Conservation (phyloP, 2,888 invertebrate genomes). For the Arrhopalites spinosus region DNA sequence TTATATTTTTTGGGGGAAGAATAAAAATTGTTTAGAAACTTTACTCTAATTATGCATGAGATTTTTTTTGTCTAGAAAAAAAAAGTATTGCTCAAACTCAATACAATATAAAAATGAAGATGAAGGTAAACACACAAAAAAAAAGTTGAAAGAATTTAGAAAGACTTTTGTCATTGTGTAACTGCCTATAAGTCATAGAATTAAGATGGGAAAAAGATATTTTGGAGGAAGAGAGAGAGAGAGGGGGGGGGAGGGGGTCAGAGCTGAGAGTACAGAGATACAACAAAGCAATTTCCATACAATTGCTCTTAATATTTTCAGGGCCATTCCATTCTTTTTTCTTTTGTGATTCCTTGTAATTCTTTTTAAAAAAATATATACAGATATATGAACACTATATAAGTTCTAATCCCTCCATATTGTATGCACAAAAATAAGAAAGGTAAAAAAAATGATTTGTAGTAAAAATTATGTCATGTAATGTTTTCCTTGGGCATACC, state of each 20-base stretch:
- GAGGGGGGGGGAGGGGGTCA: neutral
- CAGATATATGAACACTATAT: no score
- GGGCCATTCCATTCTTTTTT: neutral
- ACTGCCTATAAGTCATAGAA: neutral
- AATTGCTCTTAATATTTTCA: constrained; percentile 20
- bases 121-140: no score
- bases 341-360: neutral
- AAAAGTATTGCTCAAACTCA: no score
- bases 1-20: no score
- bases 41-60: no score
- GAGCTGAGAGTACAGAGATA: neutral
- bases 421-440: neutral
- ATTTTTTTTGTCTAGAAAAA: no score
- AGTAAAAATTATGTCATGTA: no score
- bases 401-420: neutral
- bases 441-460: no score
- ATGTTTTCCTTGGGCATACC: no score
- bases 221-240: neutral
- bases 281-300: constrained; percentile 30
- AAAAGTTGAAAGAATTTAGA: no score
- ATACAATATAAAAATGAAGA: no score
- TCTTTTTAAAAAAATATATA: neutral
- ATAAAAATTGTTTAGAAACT: no score
- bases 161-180: neutral
- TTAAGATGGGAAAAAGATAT: neutral